Conservation (phyloP, 2,113 vertebrate genomes). For the Malaclemys terrapin region DNA sequence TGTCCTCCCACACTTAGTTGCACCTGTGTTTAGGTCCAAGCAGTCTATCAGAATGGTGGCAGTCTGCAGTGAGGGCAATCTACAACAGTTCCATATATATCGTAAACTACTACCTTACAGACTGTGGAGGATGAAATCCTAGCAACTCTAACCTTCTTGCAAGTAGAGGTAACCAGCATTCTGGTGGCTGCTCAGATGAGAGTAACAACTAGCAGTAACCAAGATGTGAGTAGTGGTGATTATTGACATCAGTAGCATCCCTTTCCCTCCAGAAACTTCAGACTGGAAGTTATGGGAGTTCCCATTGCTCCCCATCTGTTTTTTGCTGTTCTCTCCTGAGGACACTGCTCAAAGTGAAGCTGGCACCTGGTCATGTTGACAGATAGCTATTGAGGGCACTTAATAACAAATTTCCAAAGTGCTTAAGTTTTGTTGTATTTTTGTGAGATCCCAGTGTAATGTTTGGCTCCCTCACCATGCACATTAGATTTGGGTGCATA, state of each 20-base stretch:
- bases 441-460: not conserved
- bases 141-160: not conserved
- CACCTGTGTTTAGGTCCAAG: not conserved
- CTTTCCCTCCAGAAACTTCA: not conserved
- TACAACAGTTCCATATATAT: not conserved
- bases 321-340: not conserved
- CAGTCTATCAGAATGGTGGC: not conserved
- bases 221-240: not conserved
- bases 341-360: not conserved
- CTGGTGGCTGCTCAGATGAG: not conserved
- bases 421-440: not conserved
- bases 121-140: not conserved
- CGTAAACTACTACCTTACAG: not conserved
- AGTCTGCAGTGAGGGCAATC: not conserved
- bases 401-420: not conserved
- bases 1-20: not conserved
- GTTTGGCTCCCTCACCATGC: not conserved
- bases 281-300: not conserved
- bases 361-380: not conserved
- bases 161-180: not conserved
- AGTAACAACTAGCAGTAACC: not conserved
- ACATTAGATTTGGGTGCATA: not conserved
- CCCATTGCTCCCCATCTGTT: not conserved
- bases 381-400: not conserved
- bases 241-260: not conserved